Evolutionary conservation across 2,113 vertebrate genomes (phyloP).

Genomic region (Erythrocercus mccallii): DNA sequence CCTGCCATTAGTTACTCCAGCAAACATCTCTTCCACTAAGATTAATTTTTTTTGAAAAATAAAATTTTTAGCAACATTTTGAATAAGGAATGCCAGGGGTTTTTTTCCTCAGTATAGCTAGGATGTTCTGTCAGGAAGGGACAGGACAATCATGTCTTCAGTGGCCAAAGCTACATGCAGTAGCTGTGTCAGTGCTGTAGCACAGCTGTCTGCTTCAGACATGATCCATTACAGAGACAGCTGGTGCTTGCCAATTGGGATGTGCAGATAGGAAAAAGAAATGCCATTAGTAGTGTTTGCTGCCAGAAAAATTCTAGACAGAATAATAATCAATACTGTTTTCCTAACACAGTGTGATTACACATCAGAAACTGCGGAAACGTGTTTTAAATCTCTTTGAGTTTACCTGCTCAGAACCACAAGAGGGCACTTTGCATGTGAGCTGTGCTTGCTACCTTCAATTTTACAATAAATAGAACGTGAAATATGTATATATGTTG

Average conservation of each 20-base stretch:
- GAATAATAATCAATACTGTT: neutral
- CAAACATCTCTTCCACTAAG: neutral
- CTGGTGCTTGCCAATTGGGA: neutral
- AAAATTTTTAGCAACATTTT: neutral
- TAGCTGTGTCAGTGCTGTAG: accelerated
- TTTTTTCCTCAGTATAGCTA: neutral
- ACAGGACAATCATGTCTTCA: neutral
- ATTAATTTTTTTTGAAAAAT: neutral
- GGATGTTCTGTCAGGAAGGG: neutral
- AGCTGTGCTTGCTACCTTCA: neutral
- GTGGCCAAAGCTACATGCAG: neutral
- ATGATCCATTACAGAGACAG: neutral
- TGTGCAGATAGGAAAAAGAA: neutral
- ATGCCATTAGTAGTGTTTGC: neutral
- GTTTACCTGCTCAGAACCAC: conserved; percentile 48
- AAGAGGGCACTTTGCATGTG: conserved; percentile 66
- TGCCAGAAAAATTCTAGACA: neutral
- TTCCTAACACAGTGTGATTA: neutral
- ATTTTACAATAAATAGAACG: accelerated
- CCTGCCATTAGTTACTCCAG: neutral
- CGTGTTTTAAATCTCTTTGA: neutral
- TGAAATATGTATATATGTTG: neutral
- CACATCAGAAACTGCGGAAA: neutral
- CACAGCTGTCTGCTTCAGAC: accelerated
- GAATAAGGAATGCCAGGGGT: accelerated